Evolutionary conservation across 2,888 invertebrate species (phyloP).

Genomic region (Eristalis tenax): DNA sequence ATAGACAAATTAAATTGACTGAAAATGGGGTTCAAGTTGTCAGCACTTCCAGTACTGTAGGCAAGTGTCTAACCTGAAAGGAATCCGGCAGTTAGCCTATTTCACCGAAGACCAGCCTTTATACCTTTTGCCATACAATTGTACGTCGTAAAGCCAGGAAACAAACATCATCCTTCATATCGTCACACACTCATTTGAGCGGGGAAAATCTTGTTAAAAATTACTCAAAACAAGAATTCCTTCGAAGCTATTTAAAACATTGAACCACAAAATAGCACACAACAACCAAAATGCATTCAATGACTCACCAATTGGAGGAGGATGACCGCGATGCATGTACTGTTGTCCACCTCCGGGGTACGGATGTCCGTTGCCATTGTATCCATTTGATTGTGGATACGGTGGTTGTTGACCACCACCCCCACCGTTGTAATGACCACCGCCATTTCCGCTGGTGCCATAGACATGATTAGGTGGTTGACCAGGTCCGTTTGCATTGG

Average conservation of each 20-base stretch:
- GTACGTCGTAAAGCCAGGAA: too few relatives aligned
- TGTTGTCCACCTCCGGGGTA: slow-evolving; percentile 76
- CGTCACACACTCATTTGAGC: not conserved
- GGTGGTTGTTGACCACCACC: slow-evolving; percentile 81
- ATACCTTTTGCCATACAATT: too few relatives aligned
- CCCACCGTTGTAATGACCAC: slow-evolving; percentile 73
- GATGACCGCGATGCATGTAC: slow-evolving; percentile 81
- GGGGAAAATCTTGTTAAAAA: not conserved
- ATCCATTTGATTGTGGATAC: slow-evolving; percentile 77
- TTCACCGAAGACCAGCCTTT: too few relatives aligned
- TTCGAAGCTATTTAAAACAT: not conserved
- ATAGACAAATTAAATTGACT: too few relatives aligned
- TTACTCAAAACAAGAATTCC: not conserved
- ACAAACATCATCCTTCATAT: not conserved
- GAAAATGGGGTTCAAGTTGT: too few relatives aligned
- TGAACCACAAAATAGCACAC: not conserved
- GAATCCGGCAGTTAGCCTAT: too few relatives aligned
- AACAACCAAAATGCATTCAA: not conserved
- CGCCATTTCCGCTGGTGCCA: slow-evolving; percentile 74
- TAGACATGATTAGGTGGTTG: slow-evolving; percentile 75
- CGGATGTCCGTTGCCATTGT: slow-evolving; percentile 78
- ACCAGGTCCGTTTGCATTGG: slow-evolving; percentile 54
- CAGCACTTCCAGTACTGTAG: too few relatives aligned
- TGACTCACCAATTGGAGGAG: slow-evolving; percentile 79
- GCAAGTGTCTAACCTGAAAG: too few relatives aligned